Conservation (phyloP, 2,797 vertebrate species). For the Rhynchonycteris naso region DNA sequence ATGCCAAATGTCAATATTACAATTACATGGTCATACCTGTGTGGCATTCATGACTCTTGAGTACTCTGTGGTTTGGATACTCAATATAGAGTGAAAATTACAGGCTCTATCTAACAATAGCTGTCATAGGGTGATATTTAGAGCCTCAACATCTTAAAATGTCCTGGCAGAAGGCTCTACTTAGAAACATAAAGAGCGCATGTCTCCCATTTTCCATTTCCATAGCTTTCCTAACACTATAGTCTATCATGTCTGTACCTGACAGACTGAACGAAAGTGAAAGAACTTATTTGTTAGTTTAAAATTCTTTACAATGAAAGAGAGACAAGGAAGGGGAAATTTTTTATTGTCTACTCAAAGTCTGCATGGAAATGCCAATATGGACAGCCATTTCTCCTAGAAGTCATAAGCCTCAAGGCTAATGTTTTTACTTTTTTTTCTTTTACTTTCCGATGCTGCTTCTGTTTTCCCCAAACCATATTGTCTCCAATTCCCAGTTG, state of each 20-base stretch:
- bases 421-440: neutral
- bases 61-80: slow-evolving; percentile 65
- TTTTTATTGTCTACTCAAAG: neutral
- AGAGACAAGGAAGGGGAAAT: neutral
- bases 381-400: neutral
- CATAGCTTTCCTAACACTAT: neutral
- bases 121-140: slow-evolving; percentile 50
- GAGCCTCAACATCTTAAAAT: slow-evolving; percentile 8
- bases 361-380: neutral
- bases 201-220: slow-evolving; percentile 15
- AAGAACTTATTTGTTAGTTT: neutral
- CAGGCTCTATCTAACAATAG: slow-evolving; percentile 34
- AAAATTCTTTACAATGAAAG: slow-evolving; percentile 2
- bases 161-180: slow-evolving; percentile 19
- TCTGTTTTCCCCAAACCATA: neutral
- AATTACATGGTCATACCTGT: slow-evolving; percentile 42
- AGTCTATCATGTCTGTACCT: neutral
- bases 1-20: neutral
- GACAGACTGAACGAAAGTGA: slow-evolving; percentile 24
- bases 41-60: neutral
- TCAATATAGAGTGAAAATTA: slow-evolving; percentile 67
- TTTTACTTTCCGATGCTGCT: neutral
- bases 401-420: neutral
- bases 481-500: neutral
- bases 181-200: slow-evolving; percentile 6